Evolutionary conservation across 37 sponge, comb jelly and placozoan species (phyloP).

Genomic region (Geodia barretti): DNA sequence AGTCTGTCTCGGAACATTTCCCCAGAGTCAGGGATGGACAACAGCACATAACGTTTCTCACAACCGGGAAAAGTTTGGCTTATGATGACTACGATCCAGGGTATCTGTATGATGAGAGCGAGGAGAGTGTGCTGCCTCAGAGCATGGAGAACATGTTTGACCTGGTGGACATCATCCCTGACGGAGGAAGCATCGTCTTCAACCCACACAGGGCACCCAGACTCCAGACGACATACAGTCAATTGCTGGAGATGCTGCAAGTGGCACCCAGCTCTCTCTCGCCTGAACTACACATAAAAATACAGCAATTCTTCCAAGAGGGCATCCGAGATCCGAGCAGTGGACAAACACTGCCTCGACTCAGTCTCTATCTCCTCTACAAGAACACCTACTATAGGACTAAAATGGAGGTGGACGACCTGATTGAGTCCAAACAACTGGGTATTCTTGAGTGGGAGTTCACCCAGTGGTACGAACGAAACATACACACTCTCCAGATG

Average conservation of each 20-base stretch:
- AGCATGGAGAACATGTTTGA: slow-evolving; percentile 28
- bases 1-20: not conserved
- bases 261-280: not conserved
- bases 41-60: not conserved
- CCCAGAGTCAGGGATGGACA: not conserved
- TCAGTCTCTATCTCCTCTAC: slow-evolving; percentile 42
- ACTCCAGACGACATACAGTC: not conserved
- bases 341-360: not conserved
- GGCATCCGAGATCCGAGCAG: not conserved
- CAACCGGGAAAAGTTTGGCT: slow-evolving; percentile 4
- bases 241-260: not conserved
- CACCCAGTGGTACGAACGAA: slow-evolving; percentile 23
- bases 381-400: slow-evolving; percentile 25
- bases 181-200: not conserved
- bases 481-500: not conserved
- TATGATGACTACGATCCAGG: slow-evolving; percentile 30
- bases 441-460: not conserved
- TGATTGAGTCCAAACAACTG: not conserved
- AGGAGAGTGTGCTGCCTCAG: not conserved
- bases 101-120: slow-evolving; percentile 12
- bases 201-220: not conserved
- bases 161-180: slow-evolving; percentile 28
- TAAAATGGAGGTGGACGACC: not conserved
- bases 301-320: slow-evolving; percentile 4
- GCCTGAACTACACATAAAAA: not conserved